Evolutionary conservation across 1,140 invertebrate species (phyloP).

Genomic region (Trichonephila clavipes): DNA sequence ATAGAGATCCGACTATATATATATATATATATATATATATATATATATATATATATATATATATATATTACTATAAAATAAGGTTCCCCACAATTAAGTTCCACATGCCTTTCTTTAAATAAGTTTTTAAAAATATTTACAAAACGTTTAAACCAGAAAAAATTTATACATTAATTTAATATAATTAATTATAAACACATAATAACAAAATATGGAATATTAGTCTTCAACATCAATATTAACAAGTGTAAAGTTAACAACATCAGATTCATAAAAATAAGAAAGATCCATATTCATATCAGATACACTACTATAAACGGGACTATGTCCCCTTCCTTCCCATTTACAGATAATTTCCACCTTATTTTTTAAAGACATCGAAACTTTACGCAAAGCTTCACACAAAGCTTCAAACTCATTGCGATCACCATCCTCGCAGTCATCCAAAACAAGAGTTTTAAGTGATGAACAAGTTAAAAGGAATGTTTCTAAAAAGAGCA

Average conservation of each 20-base stretch:
- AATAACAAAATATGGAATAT: conserved; percentile 7
- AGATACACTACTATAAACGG: neutral
- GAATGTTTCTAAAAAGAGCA: neutral
- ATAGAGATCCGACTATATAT: no score
- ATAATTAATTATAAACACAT: neutral
- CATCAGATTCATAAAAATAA: neutral
- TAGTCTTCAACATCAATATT: neutral
- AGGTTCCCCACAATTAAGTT: no score
- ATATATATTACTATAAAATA: no score
- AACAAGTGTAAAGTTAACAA: neutral
- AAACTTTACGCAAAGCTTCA: neutral
- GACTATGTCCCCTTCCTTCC: neutral
- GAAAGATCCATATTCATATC: neutral
- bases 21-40: no score
- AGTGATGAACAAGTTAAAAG: neutral
- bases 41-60: no score
- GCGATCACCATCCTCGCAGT: neutral
- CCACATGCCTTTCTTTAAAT: no score
- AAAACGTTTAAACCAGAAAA: neutral
- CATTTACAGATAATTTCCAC: neutral
- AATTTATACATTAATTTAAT: neutral
- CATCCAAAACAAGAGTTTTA: neutral
- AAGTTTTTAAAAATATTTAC: no score
- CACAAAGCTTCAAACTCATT: neutral
- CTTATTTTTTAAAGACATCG: neutral